Evolutionary conservation across 2,113 vertebrate species (phyloP).

Genomic region (Phalacrocorax brasilianus): DNA sequence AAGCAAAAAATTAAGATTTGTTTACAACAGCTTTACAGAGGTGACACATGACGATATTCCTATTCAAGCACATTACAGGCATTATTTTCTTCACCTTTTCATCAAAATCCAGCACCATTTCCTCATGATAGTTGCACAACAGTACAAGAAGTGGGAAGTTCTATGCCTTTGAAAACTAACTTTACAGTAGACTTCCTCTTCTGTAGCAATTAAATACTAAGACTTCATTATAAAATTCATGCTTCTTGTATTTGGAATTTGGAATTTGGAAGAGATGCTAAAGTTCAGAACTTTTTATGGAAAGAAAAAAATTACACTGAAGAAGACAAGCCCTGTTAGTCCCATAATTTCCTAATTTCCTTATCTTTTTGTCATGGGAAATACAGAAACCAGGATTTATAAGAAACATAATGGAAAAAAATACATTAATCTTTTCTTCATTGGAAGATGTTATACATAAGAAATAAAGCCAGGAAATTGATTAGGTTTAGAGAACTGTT

Average conservation of each 20-base stretch:
- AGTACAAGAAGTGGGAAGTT: not conserved
- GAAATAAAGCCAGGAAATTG: not conserved
- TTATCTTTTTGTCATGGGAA: not conserved
- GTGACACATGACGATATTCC: not conserved
- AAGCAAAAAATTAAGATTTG: not conserved
- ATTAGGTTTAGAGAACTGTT: not conserved
- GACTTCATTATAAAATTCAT: not conserved
- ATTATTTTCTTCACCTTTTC: not conserved
- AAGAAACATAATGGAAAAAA: not conserved
- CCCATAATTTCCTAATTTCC: not conserved
- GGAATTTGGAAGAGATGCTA: not conserved
- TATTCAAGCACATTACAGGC: not conserved
- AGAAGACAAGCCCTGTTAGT: not conserved
- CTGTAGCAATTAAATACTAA: not conserved
- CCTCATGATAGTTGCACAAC: not conserved
- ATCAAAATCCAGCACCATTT: not conserved
- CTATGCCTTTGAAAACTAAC: not conserved
- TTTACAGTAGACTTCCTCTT: not conserved
- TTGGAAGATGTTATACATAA: not conserved
- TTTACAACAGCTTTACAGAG: not conserved
- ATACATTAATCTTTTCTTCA: not conserved
- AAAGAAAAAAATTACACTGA: not conserved
- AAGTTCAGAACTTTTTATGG: not conserved
- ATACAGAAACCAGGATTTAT: not conserved
- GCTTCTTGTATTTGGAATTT: not conserved